A percentile compares a stretch with the other conserved stretches of the same genome.
Conservation (phyloP, 2,888 invertebrate genomes). For the Melieria omissa region DNA sequence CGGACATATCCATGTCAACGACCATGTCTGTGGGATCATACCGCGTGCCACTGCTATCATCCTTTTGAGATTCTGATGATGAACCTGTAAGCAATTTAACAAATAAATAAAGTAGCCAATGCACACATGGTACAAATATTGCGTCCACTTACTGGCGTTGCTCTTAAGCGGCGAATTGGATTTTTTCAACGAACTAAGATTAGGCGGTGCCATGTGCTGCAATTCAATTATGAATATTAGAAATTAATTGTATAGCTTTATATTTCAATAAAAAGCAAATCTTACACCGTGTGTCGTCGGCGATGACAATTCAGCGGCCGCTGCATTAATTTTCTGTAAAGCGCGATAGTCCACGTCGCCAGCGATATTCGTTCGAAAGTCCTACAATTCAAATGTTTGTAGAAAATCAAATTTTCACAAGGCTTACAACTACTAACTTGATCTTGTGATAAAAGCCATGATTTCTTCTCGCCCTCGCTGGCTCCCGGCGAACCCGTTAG, state of each 20-base stretch:
- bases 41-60: constrained; percentile 54
- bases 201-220: constrained; percentile 53
- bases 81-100: constrained; percentile 48
- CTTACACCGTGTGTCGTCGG: constrained; percentile 19
- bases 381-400: constrained; percentile 45
- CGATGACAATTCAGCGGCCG: neutral
- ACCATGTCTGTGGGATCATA: constrained; percentile 75
- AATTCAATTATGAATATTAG: neutral
- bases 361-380: constrained; percentile 49
- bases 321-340: constrained; percentile 41
- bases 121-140: neutral
- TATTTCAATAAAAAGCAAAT: constrained; percentile 7
- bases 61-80: constrained; percentile 56
- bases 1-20: constrained; percentile 89
- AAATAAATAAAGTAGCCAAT: neutral
- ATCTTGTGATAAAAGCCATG: constrained; percentile 48
- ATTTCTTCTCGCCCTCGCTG: constrained; percentile 48
- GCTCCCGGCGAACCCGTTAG: constrained; percentile 77
- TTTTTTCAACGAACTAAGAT: constrained; percentile 25
- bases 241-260: constrained; percentile 13
- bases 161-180: constrained; percentile 57
- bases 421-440: constrained; percentile 34
- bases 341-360: constrained; percentile 61
- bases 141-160: constrained; percentile 54
- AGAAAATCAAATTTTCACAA: neutral